Conservation (phyloP, 2,888 invertebrate genomes). For the Coecobrya sp. region DNA sequence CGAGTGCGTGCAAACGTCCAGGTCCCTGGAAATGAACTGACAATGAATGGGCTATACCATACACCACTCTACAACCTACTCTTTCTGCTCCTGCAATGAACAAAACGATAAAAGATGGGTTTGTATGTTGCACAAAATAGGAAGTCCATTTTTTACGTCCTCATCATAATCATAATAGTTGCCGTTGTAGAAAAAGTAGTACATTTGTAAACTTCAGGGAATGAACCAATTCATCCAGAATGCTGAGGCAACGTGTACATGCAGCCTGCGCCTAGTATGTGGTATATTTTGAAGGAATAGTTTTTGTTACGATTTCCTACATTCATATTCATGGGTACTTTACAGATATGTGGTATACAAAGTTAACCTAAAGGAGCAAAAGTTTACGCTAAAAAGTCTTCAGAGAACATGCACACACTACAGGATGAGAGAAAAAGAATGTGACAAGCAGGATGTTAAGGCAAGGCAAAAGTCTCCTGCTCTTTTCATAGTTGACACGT, state of each 20-base stretch:
- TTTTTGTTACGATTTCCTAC: conserved; percentile 31
- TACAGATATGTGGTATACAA: conserved; percentile 26
- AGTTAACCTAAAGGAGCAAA: conserved; percentile 55
- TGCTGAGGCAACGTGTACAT: neutral
- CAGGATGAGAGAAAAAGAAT: neutral
- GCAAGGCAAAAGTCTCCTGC: neutral
- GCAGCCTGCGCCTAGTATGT: neutral
- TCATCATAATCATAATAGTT: conserved; percentile 10
- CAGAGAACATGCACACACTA: neutral
- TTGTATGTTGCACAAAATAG: conserved; percentile 18
- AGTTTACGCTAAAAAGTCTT: conserved; percentile 6
- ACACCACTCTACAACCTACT: neutral
- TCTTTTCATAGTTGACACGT: neutral
- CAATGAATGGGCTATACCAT: neutral
- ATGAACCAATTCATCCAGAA: neutral
- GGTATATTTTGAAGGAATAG: neutral
- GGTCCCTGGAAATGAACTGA: neutral
- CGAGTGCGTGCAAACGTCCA: conserved; percentile 24
- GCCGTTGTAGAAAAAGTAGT: neutral
- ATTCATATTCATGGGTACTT: conserved; percentile 51
- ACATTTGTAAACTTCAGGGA: neutral
- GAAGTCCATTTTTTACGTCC: neutral
- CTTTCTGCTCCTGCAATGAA: neutral
- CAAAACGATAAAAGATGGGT: conserved; percentile 46
- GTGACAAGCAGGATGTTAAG: neutral